A percentile compares a stretch with the other conserved stretches of the same genome.
These are phyloP conservation scores for Danaus melanippus DNA, from an alignment of 1,140 invertebrate species.

Conservation along the genomic window DNA sequence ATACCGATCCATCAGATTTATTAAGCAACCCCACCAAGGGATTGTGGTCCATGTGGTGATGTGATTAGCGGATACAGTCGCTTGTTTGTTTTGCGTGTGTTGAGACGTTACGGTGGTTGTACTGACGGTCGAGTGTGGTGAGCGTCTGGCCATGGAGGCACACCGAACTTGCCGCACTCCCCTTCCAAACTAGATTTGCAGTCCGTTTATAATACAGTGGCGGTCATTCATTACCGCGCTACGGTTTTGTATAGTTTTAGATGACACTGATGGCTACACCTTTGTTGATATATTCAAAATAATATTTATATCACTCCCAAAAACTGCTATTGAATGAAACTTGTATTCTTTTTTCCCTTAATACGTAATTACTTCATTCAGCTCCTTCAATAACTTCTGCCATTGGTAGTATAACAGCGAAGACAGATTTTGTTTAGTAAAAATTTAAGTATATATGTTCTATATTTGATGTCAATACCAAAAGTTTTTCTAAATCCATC, in stretches of 20 bases:
- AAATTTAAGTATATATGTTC: too few species aligned
- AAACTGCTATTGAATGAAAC: too few species aligned
- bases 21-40: constrained; percentile 1
- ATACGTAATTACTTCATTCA: too few species aligned
- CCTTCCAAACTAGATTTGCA: constrained; percentile 68
- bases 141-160: constrained; percentile 68
- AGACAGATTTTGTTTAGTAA: too few species aligned
- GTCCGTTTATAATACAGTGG: constrained; percentile 63
- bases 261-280: constrained; percentile 32
- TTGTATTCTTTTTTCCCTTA: too few species aligned
- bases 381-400: too few species aligned
- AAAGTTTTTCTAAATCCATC: too few species aligned
- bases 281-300: too few species aligned
- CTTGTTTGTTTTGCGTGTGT: constrained; percentile 20
- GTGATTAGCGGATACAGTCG: constrained; percentile 1
- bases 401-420: too few species aligned
- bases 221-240: constrained; percentile 63
- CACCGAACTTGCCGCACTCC: constrained; percentile 67
- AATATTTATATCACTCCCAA: too few species aligned
- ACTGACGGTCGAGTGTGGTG: constrained; percentile 60
- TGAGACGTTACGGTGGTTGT: constrained; percentile 35
- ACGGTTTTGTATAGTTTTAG: constrained; percentile 56
- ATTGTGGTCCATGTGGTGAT: constrained; percentile 6
- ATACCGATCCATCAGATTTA: constrained; percentile 58
- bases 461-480: too few species aligned